A percentile compares a stretch with the other conserved stretches of the same genome.
Evolutionary conservation across 2,888 invertebrate genomes (phyloP).

Genomic region (Napeogenes inachia): DNA sequence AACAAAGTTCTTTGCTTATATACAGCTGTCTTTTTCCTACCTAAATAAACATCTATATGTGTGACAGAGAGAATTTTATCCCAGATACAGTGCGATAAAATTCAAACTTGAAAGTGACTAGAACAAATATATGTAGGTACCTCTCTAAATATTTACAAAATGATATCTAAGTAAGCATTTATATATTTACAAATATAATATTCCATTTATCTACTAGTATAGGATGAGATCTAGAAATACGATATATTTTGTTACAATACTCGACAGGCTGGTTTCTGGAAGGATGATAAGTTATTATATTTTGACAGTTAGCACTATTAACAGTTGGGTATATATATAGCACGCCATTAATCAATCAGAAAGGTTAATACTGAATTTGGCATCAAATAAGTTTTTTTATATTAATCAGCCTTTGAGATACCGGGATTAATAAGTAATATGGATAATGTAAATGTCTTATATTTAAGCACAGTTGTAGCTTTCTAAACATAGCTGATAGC

Average conservation of each 20-base stretch:
- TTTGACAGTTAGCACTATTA: not conserved
- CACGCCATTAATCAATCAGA: too few species aligned
- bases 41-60: not conserved
- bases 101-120: conserved; percentile 29
- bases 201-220: conserved; percentile 1
- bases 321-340: too few species aligned
- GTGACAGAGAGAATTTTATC: conserved; percentile 9
- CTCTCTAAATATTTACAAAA: conserved; percentile 25
- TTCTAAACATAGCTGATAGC: not conserved
- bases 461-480: too few species aligned
- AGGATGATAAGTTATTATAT: not conserved
- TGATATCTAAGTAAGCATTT: conserved; percentile 16
- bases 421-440: too few species aligned
- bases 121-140: conserved; percentile 25
- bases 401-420: too few species aligned
- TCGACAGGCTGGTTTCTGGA: too few species aligned
- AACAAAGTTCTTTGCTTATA: not conserved
- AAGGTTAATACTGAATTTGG: too few species aligned
- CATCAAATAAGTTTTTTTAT: too few species aligned
- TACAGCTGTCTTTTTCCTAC: conserved; percentile 1
- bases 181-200: conserved; percentile 14
- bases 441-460: too few species aligned
- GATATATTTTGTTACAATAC: not conserved
- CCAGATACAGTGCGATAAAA: conserved; percentile 24
- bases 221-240: not conserved